A percentile compares a stretch with the other conserved stretches of the same genome.
These are phyloP conservation scores for Drosophila arizonae DNA, from an alignment of 1,140 invertebrate genomes.

Conservation along the genomic window DNA sequence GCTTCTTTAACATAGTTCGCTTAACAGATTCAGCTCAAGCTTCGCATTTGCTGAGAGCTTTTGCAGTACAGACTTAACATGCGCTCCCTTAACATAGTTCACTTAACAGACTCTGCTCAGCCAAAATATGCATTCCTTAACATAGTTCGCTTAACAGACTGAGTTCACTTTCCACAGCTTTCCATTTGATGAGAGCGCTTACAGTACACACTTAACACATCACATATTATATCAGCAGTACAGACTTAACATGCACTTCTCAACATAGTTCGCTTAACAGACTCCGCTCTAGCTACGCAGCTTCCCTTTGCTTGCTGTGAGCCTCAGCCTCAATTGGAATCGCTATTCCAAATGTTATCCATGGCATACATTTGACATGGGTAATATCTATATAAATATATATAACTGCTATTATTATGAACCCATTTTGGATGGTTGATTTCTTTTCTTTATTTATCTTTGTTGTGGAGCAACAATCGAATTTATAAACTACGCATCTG, in stretches of 20 bases:
- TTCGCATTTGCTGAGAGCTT: too few relatives aligned
- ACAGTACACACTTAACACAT: too few relatives aligned
- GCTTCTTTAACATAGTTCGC: too few relatives aligned
- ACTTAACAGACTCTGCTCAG: neutral
- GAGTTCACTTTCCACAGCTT: too few relatives aligned
- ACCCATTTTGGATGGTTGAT: neutral
- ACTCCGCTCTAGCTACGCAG: too few relatives aligned
- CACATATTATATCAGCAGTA: too few relatives aligned
- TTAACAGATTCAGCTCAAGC: too few relatives aligned
- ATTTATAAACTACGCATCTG: slow-evolving; percentile 9
- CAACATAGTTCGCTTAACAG: neutral
- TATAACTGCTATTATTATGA: slow-evolving; percentile 15
- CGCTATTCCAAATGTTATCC: too few relatives aligned
- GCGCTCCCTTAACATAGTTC: neutral
- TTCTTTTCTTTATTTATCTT: neutral
- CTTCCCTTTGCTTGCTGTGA: too few relatives aligned
- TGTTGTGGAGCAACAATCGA: neutral
- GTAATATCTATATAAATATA: slow-evolving; percentile 2
- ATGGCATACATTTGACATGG: neutral
- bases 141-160: neutral
- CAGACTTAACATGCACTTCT: too few relatives aligned
- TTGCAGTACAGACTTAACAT: neutral
- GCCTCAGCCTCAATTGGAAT: neutral
- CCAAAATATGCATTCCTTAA: neutral
- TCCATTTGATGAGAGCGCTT: too few relatives aligned